phyloP scores from a whole-genome alignment of 2,113 vertebrate species.

The Archocentrus centrarchus region DNA sequence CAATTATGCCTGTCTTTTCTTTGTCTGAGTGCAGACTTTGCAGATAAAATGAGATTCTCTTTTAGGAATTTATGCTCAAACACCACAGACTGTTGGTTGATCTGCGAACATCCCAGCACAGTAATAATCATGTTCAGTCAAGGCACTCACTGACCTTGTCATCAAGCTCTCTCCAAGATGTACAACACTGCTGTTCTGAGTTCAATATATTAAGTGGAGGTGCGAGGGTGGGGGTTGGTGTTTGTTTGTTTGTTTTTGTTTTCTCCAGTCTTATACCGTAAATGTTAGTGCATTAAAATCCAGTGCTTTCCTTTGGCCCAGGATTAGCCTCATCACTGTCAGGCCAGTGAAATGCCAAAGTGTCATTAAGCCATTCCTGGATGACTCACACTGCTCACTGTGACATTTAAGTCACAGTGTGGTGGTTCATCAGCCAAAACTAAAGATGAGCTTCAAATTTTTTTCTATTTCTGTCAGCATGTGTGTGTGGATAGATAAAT shows the following conservation, averaged over 20 bases:
- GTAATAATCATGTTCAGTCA: not conserved
- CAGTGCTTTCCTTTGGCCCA: slow-evolving; percentile 23
- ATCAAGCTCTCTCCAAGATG: not conserved
- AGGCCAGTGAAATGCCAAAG: slow-evolving; percentile 42
- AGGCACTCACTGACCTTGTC: slow-evolving; percentile 13
- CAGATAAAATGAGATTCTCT: slow-evolving; percentile 22
- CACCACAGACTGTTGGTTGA: not conserved
- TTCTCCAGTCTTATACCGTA: not conserved
- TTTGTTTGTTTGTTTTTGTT: not conserved
- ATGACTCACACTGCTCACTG: slow-evolving; percentile 35
- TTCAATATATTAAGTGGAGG: not conserved
- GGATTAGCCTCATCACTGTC: slow-evolving; percentile 54
- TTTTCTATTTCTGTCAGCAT: slow-evolving; percentile 1
- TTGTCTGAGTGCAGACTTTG: slow-evolving; percentile 28
- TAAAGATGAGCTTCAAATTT: slow-evolving; percentile 32
- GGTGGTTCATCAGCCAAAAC: slow-evolving; percentile 15
- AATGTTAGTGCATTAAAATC: slow-evolving; percentile 8
- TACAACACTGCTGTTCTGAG: not conserved
- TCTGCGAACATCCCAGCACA: slow-evolving; percentile 5
- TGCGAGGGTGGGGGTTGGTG: not conserved
- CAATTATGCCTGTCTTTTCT: slow-evolving; percentile 31
- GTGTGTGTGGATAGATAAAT: not conserved
- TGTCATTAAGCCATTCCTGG: slow-evolving; percentile 48
- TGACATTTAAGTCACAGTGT: slow-evolving; percentile 58
- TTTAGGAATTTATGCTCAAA: slow-evolving; percentile 24